phyloP scores from a whole-genome alignment of 2,797 vertebrate species.

The Sphenodon punctatus region DNA sequence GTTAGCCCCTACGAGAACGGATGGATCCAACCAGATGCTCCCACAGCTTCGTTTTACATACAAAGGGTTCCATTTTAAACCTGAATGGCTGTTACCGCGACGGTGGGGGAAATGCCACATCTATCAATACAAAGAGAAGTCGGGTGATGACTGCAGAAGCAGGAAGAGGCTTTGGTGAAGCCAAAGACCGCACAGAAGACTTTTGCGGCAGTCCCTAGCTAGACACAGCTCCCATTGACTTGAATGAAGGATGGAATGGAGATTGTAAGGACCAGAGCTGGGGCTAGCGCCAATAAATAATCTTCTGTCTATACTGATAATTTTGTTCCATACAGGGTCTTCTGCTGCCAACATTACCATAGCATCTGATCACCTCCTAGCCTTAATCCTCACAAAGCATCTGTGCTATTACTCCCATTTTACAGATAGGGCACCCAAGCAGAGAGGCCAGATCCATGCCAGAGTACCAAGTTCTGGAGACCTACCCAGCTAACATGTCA shows the following conservation, averaged over 20 bases:
- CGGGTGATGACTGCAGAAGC: constrained; percentile 64
- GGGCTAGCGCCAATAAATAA: too few species aligned
- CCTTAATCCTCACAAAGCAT: too few species aligned
- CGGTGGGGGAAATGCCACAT: constrained; percentile 48
- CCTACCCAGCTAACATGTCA: too few species aligned
- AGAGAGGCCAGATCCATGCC: too few species aligned
- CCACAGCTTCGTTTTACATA: constrained; percentile 46
- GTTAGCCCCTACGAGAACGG: constrained; percentile 32
- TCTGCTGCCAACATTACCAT: too few species aligned
- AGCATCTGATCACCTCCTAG: too few species aligned
- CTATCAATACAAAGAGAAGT: constrained; percentile 61
- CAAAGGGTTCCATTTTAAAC: constrained; percentile 39
- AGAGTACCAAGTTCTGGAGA: too few species aligned
- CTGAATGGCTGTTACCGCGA: constrained; percentile 50
- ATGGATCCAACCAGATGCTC: constrained; percentile 69
- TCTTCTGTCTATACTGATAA: too few species aligned
- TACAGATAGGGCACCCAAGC: too few species aligned
- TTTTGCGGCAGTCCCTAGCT: neutral
- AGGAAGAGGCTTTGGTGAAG: constrained; percentile 56
- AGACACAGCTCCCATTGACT: neutral
- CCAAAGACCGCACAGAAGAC: constrained; percentile 46
- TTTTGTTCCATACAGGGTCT: too few species aligned
- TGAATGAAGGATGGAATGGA: neutral
- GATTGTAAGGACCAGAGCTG: neutral
- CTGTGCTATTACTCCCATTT: too few species aligned